These are phyloP conservation scores for Keiferia lycopersicella DNA, from an alignment of 2,888 invertebrate genomes.

Conservation along the genomic window DNA sequence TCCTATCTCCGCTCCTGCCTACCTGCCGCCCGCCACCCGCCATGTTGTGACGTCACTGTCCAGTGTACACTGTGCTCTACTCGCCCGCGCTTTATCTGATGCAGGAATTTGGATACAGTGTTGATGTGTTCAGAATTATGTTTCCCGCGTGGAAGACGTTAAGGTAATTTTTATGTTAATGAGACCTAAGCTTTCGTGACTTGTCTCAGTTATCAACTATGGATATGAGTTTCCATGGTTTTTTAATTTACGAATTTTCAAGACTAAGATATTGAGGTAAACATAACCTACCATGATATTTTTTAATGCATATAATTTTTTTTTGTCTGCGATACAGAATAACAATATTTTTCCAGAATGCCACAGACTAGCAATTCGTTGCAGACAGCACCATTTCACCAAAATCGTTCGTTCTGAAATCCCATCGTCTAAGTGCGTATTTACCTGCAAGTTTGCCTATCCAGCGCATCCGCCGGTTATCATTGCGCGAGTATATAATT, in stretches of 20 bases:
- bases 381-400: no score
- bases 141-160: not conserved
- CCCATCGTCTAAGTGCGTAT: conserved; percentile 4
- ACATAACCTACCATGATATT: no score
- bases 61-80: conserved; percentile 7
- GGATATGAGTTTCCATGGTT: not conserved
- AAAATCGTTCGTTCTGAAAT: not conserved
- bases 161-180: not conserved
- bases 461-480: conserved; percentile 72
- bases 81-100: conserved; percentile 42
- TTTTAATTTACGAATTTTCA: not conserved
- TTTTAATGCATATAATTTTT: no score
- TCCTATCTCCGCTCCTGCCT: conserved; percentile 79
- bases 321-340: no score
- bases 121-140: conserved; percentile 2
- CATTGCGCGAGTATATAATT: conserved; percentile 79
- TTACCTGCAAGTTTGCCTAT: conserved; percentile 57
- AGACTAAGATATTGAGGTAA: no score
- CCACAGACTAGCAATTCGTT: no score
- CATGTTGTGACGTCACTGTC: conserved; percentile 60
- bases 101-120: conserved; percentile 35
- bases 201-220: not conserved
- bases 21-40: conserved; percentile 53
- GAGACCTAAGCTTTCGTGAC: no score
- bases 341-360: no score